phyloP scores from a whole-genome alignment of 2,113 vertebrate genomes.

The Nyctereutes procyonoides region DNA sequence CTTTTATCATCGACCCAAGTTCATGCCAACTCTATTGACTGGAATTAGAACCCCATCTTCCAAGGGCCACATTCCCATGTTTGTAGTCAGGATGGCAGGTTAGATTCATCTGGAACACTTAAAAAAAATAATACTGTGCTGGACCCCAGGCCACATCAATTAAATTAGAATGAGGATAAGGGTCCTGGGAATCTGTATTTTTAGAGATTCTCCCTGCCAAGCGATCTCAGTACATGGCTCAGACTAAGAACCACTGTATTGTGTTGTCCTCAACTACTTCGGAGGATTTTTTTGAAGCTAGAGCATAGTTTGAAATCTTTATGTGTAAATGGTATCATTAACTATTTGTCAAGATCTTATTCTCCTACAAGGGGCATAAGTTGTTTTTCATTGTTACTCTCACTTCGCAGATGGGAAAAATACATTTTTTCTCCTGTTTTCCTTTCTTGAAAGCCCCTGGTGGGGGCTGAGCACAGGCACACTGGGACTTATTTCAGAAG shows the following conservation, averaged over 20 bases:
- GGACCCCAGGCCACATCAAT: background rate
- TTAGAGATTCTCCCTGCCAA: background rate
- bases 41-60: background rate
- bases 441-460: background rate
- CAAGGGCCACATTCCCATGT: background rate
- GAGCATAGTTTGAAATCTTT: background rate
- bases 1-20: background rate
- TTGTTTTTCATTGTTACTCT: background rate
- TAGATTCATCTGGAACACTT: background rate
- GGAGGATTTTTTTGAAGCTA: background rate
- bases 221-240: accelerated
- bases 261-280: background rate
- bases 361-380: background rate
- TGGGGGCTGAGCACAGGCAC: constrained; percentile 73
- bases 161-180: background rate
- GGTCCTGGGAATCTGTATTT: background rate
- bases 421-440: background rate
- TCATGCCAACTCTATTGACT: accelerated
- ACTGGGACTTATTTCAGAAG: constrained; percentile 75
- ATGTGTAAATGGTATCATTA: too few species aligned
- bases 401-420: background rate
- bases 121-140: background rate
- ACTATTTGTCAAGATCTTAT: background rate
- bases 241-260: background rate
- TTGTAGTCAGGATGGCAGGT: accelerated